A percentile compares a stretch with the other conserved stretches of the same genome.
Evolutionary conservation across 2,888 invertebrate genomes (phyloP).

Genomic region (Polietes domitor): DNA sequence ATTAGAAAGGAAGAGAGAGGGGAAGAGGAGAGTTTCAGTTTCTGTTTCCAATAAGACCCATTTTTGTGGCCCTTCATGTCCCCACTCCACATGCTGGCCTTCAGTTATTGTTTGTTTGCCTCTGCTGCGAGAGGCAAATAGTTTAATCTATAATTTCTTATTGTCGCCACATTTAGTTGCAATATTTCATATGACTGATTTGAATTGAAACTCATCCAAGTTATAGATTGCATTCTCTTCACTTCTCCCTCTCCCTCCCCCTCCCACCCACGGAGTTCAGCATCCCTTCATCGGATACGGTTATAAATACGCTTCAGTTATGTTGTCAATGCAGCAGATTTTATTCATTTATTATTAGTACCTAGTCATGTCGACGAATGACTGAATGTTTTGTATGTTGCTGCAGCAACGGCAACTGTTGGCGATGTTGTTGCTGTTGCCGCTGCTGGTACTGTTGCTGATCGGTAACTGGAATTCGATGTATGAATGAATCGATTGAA

Average conservation of each 20-base stretch:
- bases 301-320: slow-evolving; percentile 25
- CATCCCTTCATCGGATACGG: slow-evolving; percentile 7
- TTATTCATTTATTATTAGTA: slow-evolving; percentile 62
- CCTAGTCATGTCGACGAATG: slow-evolving; percentile 39
- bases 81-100: slow-evolving; percentile 1
- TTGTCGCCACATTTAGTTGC: slow-evolving; percentile 17
- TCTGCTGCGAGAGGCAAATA: not conserved
- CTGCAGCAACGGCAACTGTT: slow-evolving; percentile 18
- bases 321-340: slow-evolving; percentile 61
- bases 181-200: slow-evolving; percentile 41
- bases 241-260: not conserved
- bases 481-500: slow-evolving; percentile 27
- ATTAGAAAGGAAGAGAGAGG: not conserved
- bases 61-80: not conserved
- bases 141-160: slow-evolving; percentile 34
- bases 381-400: not conserved
- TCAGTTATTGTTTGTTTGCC: not conserved
- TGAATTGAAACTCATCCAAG: slow-evolving; percentile 44
- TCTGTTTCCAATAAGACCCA: not conserved
- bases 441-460: too few species aligned
- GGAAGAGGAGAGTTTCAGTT: not conserved
- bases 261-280: not conserved
- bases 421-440: not conserved
- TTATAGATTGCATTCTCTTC: slow-evolving; percentile 23
- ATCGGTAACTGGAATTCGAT: slow-evolving; percentile 45